phyloP scores from a whole-genome alignment of 2,888 invertebrate species.

The Brenthis ino region DNA sequence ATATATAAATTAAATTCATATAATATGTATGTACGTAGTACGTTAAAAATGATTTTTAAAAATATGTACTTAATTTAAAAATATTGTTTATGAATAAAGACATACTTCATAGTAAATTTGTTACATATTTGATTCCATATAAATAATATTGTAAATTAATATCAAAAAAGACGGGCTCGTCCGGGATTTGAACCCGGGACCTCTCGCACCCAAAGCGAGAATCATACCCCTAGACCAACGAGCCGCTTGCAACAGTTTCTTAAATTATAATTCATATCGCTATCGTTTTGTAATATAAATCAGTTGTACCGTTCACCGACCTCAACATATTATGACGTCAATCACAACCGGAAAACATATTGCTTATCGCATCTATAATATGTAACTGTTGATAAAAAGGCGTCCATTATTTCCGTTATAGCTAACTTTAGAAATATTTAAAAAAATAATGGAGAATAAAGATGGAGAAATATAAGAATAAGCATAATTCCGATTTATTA shows the following conservation, averaged over 20 bases:
- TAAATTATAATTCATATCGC: constrained; percentile 44
- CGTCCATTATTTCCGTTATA: too few relatives aligned
- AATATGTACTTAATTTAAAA: too few relatives aligned
- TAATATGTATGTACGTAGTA: too few relatives aligned
- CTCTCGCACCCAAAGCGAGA: constrained; percentile 83
- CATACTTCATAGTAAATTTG: too few relatives aligned
- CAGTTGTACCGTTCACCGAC: constrained; percentile 13
- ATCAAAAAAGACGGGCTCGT: constrained; percentile 65
- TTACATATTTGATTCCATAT: too few relatives aligned
- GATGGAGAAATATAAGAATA: too few relatives aligned
- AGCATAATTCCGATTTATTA: too few relatives aligned
- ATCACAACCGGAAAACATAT: constrained; percentile 7
- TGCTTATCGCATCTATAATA: background rate
- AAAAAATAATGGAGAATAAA: too few relatives aligned
- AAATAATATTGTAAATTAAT: background rate
- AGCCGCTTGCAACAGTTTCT: constrained; percentile 47
- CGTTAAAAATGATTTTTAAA: too few relatives aligned
- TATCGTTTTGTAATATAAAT: background rate
- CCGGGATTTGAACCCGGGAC: constrained; percentile 84
- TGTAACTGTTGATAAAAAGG: background rate
- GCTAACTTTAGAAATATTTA: too few relatives aligned
- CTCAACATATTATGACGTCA: constrained; percentile 19
- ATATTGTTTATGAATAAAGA: too few relatives aligned
- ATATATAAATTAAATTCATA: too few relatives aligned
- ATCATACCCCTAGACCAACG: constrained; percentile 84